Evolutionary conservation across 2,888 invertebrate genomes (phyloP).

Genomic region (Ichneumoninae sp.): DNA sequence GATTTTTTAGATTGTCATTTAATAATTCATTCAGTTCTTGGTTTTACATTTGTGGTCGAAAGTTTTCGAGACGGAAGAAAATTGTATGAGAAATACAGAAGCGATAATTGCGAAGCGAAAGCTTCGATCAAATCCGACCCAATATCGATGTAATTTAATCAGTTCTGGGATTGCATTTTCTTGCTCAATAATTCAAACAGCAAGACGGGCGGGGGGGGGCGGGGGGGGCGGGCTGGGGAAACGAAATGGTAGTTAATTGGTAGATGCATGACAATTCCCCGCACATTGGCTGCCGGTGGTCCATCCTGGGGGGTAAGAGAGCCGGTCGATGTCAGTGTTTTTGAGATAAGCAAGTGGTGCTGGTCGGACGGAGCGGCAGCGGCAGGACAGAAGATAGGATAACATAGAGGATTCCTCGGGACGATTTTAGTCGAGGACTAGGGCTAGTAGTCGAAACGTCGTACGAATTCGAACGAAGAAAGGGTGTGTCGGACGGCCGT

Average conservation of each 20-base stretch:
- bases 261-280: conserved; percentile 7
- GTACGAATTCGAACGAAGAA: conserved; percentile 83
- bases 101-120: no score
- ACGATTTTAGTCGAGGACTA: conserved; percentile 49
- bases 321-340: conserved; percentile 73
- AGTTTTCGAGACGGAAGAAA: not conserved
- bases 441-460: conserved; percentile 67
- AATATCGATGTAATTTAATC: not conserved
- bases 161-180: not conserved
- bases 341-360: conserved; percentile 80
- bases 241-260: not conserved
- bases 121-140: no score
- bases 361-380: conserved; percentile 34
- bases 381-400: conserved; percentile 36
- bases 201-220: no score
- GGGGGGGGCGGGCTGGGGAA: not conserved
- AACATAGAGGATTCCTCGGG: conserved; percentile 25
- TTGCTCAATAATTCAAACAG: not conserved
- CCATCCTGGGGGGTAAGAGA: not conserved
- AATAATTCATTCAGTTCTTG: no score
- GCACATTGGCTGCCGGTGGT: conserved; percentile 17
- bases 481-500: conserved; percentile 84
- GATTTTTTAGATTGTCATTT: no score
- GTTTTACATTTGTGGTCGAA: no score
- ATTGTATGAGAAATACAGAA: no score